phyloP scores from a whole-genome alignment of 2,113 vertebrate genomes.

The Henicopernis longicauda region DNA sequence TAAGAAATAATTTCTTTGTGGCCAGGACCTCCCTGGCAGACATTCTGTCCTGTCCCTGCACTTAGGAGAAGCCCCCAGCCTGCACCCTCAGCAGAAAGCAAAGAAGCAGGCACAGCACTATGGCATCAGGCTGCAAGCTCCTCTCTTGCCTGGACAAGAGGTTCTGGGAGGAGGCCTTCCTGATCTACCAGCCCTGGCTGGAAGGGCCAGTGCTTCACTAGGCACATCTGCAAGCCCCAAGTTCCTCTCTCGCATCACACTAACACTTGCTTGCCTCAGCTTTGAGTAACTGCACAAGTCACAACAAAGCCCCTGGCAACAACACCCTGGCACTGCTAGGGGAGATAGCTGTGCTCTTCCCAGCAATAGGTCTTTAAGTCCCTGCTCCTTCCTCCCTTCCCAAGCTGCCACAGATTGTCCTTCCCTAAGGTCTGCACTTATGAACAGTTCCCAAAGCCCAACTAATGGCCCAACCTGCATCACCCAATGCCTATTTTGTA shows the following conservation, averaged over 20 bases:
- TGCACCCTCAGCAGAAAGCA: neutral
- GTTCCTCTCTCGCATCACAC: neutral
- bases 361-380: neutral
- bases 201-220: neutral
- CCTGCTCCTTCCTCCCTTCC: neutral
- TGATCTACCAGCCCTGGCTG: neutral
- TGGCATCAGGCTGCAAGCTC: neutral
- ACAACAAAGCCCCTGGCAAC: neutral
- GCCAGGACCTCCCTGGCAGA: neutral
- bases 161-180: neutral
- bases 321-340: neutral
- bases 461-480: neutral
- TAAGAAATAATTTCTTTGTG: neutral
- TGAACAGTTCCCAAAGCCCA: neutral
- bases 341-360: neutral
- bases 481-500: neutral
- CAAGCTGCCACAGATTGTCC: neutral
- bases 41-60: neutral
- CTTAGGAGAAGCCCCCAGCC: neutral
- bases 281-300: constrained; percentile 5
- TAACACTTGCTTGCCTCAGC: neutral
- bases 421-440: neutral
- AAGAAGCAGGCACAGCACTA: neutral
- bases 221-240: neutral
- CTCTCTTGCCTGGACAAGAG: neutral